phyloP scores from a whole-genome alignment of 2,888 invertebrate species.

The Blastobasis lacticolella region DNA sequence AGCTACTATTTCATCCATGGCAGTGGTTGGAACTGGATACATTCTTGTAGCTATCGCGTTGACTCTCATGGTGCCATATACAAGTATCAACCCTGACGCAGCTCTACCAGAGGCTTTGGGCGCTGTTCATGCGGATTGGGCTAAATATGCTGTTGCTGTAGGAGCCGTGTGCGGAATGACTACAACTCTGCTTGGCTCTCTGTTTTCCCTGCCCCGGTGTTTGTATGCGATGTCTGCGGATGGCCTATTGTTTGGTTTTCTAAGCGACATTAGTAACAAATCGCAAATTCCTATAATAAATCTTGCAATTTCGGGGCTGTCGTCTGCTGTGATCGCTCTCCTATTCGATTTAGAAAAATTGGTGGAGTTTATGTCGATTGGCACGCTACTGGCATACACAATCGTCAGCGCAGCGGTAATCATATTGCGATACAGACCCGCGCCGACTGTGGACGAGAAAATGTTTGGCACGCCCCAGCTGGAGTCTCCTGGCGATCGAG shows the following conservation, averaged over 20 bases:
- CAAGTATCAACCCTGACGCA: slow-evolving; percentile 82
- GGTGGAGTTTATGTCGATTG: slow-evolving; percentile 96
- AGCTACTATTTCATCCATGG: slow-evolving; percentile 87
- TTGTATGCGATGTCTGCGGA: slow-evolving; percentile 94
- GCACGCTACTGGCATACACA: slow-evolving; percentile 90
- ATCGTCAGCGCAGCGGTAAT: slow-evolving; percentile 94
- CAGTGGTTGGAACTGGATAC: slow-evolving; percentile 85
- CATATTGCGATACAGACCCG: slow-evolving; percentile 85
- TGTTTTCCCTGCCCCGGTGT: slow-evolving; percentile 89
- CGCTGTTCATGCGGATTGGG: slow-evolving; percentile 84
- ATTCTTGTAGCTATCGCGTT: slow-evolving; percentile 87
- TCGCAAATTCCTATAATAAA: slow-evolving; percentile 88
- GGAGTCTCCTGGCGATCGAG: slow-evolving; percentile 72
- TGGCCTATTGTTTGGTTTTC: slow-evolving; percentile 86
- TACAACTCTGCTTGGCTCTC: slow-evolving; percentile 87
- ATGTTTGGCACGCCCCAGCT: slow-evolving; percentile 61
- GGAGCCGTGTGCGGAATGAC: slow-evolving; percentile 96
- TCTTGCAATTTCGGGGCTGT: slow-evolving; percentile 82
- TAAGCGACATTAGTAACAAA: slow-evolving; percentile 83
- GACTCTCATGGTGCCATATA: slow-evolving; percentile 87
- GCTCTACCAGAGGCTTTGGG: slow-evolving; percentile 88
- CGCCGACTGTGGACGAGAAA: slow-evolving; percentile 63
- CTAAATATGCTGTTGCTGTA: slow-evolving; percentile 86
- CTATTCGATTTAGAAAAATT: slow-evolving; percentile 91
- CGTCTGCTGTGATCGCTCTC: slow-evolving; percentile 85